phyloP scores from a whole-genome alignment of 2,888 invertebrate species.

The Leptinotarsa haldemani region DNA sequence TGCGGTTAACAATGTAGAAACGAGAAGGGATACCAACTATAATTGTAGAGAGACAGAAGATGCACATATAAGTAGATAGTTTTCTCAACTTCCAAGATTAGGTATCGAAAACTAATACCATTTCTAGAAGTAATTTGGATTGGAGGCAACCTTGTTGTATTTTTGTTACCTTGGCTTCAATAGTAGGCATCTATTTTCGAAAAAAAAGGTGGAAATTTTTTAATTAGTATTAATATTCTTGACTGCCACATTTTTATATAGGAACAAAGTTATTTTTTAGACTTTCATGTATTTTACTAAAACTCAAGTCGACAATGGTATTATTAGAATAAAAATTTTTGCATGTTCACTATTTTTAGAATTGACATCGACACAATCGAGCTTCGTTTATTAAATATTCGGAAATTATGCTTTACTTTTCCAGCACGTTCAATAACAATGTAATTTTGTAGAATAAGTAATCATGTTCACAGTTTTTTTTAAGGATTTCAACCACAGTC shows the following conservation, averaged over 20 bases:
- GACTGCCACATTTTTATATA: conserved; percentile 52
- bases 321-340: conserved; percentile 24
- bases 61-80: conserved; percentile 62
- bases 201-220: conserved; percentile 40
- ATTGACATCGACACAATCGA: conserved; percentile 17
- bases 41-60: conserved; percentile 62
- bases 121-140: conserved; percentile 32
- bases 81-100: conserved; percentile 43
- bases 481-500: neutral
- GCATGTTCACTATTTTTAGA: conserved; percentile 14
- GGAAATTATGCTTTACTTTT: neutral
- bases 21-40: conserved; percentile 61
- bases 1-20: conserved; percentile 50
- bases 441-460: conserved; percentile 4
- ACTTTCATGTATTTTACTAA: conserved; percentile 39
- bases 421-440: neutral
- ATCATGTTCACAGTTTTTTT: neutral
- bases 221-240: conserved; percentile 46
- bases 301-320: conserved; percentile 21
- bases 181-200: conserved; percentile 51
- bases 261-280: conserved; percentile 48
- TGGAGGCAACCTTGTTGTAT: conserved; percentile 49
- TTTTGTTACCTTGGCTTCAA: conserved; percentile 53
- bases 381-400: conserved; percentile 3
- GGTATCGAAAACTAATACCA: conserved; percentile 22